phyloP scores from a whole-genome alignment of 2,797 vertebrate genomes.

The Pelodytes ibericus region DNA sequence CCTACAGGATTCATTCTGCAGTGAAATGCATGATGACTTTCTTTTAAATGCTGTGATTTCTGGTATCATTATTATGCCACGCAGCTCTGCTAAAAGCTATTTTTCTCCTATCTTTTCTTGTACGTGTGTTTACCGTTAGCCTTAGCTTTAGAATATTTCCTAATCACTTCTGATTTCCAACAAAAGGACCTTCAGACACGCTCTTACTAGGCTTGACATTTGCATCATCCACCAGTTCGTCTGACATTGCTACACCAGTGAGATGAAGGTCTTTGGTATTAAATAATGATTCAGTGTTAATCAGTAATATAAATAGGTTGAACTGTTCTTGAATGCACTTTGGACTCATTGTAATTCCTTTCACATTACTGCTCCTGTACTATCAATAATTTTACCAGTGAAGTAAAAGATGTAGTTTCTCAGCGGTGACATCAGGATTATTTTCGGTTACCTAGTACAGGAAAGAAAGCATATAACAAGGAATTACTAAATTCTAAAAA shows the following conservation, averaged over 20 bases:
- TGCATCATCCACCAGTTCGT: conserved; percentile 55
- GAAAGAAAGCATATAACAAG: neutral
- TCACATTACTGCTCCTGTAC: conserved; percentile 40
- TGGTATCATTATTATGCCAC: conserved; percentile 48
- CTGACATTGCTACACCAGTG: conserved; percentile 56
- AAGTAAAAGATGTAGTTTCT: conserved; percentile 55
- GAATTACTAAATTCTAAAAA: too few relatives aligned
- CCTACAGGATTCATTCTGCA: conserved; percentile 38
- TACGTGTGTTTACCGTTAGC: conserved; percentile 54
- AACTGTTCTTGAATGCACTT: conserved; percentile 47
- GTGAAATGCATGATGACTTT: conserved; percentile 43
- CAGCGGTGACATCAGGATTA: conserved; percentile 13
- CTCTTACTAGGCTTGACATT: conserved; percentile 43
- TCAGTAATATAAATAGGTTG: conserved; percentile 54
- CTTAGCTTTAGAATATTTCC: conserved; percentile 38
- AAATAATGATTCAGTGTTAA: conserved; percentile 56
- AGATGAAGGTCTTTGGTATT: conserved; percentile 51
- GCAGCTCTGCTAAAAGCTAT: conserved; percentile 48
- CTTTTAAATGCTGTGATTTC: conserved; percentile 53
- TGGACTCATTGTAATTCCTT: conserved; percentile 51
- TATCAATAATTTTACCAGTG: conserved; percentile 55
- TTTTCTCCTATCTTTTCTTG: conserved; percentile 34
- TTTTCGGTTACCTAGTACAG: conserved; percentile 37
- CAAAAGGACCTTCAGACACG: conserved; percentile 53
- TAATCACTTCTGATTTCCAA: conserved; percentile 53